Evolutionary conservation across 2,113 vertebrate genomes (phyloP), one percentile per base, ranked within the genome.

Genomic region (Bettongia penicillata): DNA sequence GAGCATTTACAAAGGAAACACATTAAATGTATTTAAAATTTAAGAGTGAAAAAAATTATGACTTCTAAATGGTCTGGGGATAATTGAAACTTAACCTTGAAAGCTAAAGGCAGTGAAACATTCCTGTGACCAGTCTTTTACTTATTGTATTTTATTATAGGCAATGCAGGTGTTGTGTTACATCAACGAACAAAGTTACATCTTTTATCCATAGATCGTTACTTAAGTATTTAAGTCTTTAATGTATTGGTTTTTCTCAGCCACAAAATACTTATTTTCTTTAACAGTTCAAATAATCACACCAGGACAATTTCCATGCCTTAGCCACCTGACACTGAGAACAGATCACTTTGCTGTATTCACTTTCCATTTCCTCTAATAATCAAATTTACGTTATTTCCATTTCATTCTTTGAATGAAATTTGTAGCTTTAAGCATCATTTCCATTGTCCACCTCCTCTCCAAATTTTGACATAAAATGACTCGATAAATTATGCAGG

Each of bases 41-140:
- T 84, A 84, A 84, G 68, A 84, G 6, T 84, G n/a, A 84, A 84
- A 84, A 61, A 84, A 8, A 43, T 84, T 84, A 84, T 84, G 68
- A 84, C 68, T 43, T 84, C 19, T 84, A 84, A 84, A 84, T 84
- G 68, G n/a, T 84, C 68, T 77, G 68, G 26, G n/a, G 68, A 84
- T 84, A 84, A 84, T 43, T 84, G 68, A 84, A 84, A 84, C n/a
- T 84, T 84, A 84, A 84, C 68, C 68, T 84, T 84, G n/a, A 84
- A 84, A 84, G 37, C 68, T 84, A 43, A 84, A 84, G 16, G n/a
- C n/a, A 84, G 19, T 43, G n/a, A 84, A 43, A 43, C 68, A 84
- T 84, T 84, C 1, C n/a, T 84, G 68, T 43, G 68, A 43, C 6
- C 19, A 1, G n/a, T 84, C n/a, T 84, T 84, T 84, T 84, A 43